These are phyloP conservation scores for Florisuga fusca DNA, from an alignment of 2,797 vertebrate species.

Conservation along the genomic window DNA sequence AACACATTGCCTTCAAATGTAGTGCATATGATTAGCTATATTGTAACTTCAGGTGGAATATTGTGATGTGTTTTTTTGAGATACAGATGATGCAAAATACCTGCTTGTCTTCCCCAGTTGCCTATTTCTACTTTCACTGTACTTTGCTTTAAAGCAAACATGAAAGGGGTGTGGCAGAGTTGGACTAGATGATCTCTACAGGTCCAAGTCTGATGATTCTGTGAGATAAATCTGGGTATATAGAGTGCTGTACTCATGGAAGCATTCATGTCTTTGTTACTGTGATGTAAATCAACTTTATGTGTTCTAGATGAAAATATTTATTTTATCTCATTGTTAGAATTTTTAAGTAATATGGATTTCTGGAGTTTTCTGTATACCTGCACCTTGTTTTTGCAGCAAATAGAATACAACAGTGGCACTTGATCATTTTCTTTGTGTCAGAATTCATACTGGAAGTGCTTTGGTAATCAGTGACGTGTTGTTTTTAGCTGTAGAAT, in stretches of 20 bases:
- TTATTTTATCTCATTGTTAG: not conserved
- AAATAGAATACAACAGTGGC: not conserved
- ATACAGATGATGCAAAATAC: not conserved
- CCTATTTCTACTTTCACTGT: not conserved
- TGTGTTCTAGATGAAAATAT: not conserved
- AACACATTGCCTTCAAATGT: not conserved
- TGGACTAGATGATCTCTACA: too few species aligned
- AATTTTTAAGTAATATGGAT: not conserved
- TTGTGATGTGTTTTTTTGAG: slow-evolving; percentile 6
- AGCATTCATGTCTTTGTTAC: not conserved
- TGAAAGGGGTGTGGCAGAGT: not conserved
- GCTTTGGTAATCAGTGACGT: slow-evolving; percentile 27
- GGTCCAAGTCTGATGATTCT: too few species aligned
- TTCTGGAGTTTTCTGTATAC: not conserved
- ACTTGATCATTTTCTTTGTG: slow-evolving; percentile 36
- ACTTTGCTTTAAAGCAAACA: not conserved
- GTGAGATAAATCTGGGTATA: not conserved
- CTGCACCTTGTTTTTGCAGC: not conserved
- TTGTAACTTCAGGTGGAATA: slow-evolving; percentile 58
- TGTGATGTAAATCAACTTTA: not conserved
- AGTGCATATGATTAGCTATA: slow-evolving; percentile 35
- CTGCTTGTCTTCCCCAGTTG: not conserved
- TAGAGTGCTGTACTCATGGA: not conserved
- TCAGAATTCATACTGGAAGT: slow-evolving; percentile 10
- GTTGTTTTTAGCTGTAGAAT: slow-evolving; percentile 49